A percentile compares a stretch with the other conserved stretches of the same genome.
Conservation (phyloP, 1,140 invertebrate genomes). For the Diabrotica virgifera region DNA sequence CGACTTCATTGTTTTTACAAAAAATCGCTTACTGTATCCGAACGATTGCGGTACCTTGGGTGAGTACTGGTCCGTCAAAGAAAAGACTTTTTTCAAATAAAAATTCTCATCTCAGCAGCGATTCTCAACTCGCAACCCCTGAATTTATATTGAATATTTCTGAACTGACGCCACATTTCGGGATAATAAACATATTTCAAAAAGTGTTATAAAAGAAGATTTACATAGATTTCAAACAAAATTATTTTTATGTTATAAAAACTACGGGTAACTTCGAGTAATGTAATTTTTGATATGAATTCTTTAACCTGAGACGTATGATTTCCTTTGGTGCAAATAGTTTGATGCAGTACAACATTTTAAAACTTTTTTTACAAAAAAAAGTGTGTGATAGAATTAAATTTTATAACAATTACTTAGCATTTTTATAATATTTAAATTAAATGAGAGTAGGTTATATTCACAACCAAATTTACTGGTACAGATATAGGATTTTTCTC, state of each 20-base stretch:
- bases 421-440: constrained; percentile 22
- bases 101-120: no score
- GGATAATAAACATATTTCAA: no score
- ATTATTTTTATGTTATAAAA: neutral
- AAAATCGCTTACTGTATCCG: no score
- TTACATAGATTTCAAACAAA: neutral
- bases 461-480: constrained; percentile 14
- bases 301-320: constrained; percentile 4
- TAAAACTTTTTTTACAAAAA: constrained; percentile 23
- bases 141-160: no score
- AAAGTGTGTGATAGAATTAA: constrained; percentile 24
- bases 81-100: no score
- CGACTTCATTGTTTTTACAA: no score
- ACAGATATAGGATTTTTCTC: neutral
- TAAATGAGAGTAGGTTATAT: constrained; percentile 23
- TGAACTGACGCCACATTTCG: no score
- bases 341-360: constrained; percentile 21
- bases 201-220: neutral
- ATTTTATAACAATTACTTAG: constrained; percentile 22
- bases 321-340: constrained; percentile 17
- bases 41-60: no score
- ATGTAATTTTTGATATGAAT: constrained; percentile 16
- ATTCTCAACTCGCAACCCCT: no score
- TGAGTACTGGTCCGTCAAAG: no score
- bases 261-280: constrained; percentile 3